Conservation (phyloP, 2,797 vertebrate species). For the Sylvia borin region DNA sequence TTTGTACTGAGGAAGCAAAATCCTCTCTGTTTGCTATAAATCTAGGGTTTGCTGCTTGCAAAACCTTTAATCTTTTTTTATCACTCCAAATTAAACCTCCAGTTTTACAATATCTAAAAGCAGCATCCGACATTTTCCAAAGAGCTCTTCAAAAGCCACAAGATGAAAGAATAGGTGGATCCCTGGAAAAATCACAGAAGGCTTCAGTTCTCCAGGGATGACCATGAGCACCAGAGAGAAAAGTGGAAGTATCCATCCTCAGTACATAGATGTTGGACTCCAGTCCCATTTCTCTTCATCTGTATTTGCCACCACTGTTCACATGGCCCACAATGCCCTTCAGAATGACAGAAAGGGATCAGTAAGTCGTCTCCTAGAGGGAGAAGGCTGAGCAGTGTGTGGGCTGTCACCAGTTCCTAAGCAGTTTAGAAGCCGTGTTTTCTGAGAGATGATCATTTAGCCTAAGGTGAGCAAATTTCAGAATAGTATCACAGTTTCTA, state of each 20-base stretch:
- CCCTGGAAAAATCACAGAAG: not conserved
- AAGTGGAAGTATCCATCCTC: not conserved
- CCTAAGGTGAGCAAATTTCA: not conserved
- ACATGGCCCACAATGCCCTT: not conserved
- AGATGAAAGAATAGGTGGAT: not conserved
- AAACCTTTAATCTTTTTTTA: slow-evolving; percentile 23
- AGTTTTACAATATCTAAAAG: not conserved
- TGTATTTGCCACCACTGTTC: not conserved
- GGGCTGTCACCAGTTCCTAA: not conserved
- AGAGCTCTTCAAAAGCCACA: not conserved
- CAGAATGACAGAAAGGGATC: not conserved
- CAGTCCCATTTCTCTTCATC: not conserved
- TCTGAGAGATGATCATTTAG: not conserved
- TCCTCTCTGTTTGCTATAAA: not conserved
- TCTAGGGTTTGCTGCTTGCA: not conserved
- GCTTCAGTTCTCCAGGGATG: not conserved
- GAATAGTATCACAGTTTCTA: not conserved
- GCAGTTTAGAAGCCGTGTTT: not conserved
- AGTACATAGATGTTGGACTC: not conserved
- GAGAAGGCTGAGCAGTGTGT: not conserved
- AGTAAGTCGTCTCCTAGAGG: not conserved
- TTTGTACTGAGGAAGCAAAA: slow-evolving; percentile 1
- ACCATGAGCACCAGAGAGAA: not conserved
- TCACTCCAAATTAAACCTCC: not conserved
- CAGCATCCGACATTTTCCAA: not conserved